Base-by-base conservation (phyloP, 2,888 invertebrate species). In the Pseudolycoriella hygida region DNA sequence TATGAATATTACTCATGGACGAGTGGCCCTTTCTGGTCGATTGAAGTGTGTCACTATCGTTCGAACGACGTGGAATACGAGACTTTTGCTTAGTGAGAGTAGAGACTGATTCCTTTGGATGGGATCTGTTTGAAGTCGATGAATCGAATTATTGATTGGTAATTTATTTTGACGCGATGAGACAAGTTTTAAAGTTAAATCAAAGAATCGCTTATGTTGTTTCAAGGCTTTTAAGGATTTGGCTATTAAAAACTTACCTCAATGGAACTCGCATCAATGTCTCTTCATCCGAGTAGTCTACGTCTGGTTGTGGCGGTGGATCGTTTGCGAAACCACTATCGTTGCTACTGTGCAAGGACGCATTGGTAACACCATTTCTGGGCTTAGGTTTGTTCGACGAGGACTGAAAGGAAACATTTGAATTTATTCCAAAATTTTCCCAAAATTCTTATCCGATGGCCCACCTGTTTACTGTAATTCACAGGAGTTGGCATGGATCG, bases 301-400 rank as follows among this genome's bases (percentile, higher is more conserved):
- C 77, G 64, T 89, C 88, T 17, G 89, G 89, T 57, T 86, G 85
- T 19, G 80, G 80, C 3, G 88, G 87, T 25, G 75, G 75, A 60
- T 89, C 89, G 60, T 89, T 88, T 57, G 88, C 86, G 64, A 89
- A 89, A 14, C 89, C 89, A 54, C 87, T 88, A 65, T 89, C 89
- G 64, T 89, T 89, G 60, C 87, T 87, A 65, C 87, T 87, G 63
- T 89, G 88, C 53, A 89, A 73, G 37, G 86, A 87, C 2, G 78
- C 76, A 59, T 79, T 80, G 48, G 80, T 80, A 40, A 77, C 77
- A 18, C 58, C 61, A 45, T 53, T 51, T 20, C 54, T 47, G 48
- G 59, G 57, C 48, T 55, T 56, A 18, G 49, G 50, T 18, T 50
- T 54, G 30, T 49, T 49, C 15, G 52, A 48, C 15, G 52, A 48